Evolutionary conservation across 1,140 invertebrate genomes (phyloP), one percentile per base, ranked within the genome.

Genomic region (Drosophila cardini): DNA sequence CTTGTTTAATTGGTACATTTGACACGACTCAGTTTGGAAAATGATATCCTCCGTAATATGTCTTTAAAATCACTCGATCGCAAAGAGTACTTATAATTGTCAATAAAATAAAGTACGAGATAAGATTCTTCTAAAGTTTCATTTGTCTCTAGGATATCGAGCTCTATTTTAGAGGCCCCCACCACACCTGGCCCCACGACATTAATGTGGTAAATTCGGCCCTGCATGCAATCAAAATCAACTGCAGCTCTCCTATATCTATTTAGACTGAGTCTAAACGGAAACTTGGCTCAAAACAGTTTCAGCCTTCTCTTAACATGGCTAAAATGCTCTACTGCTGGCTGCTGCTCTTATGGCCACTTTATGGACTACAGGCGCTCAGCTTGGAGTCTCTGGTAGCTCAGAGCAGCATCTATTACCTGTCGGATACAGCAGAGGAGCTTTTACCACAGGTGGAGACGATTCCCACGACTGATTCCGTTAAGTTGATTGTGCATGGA

Each of bases 401-500:
- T 3, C 79, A 77, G 38, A 91, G 84, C 26, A 78, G 58, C 26
- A 91, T 91, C 18, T 91, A 80, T 7, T 91, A 89, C 9, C 85
- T 85, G 6, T 56, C 18, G 5, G 32, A 56, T n/a, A n/a, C 55
- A 0, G 13, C 16, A 6, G 81, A 81, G 32, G 4, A 72, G 7
- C 1, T 26, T 4, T 13, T 91, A 50, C 62, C 58, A 2, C 60
- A 71, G 6, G 69, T 91, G 21, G 64, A 79, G 0, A 36, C 75
- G 2, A 21, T 90, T n/a, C 9, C 55, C 0, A 8, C 13, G 0
- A 21, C 55, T 9, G 62, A 74, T 0, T 67, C 91, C 1, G 38
- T 92, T 7, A 91, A 91, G 63, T 34, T 92, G 5, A 92, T 92
- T 15, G 76, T 92, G 5, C 91, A 92, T 48, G 91, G 91, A 0